A percentile compares a stretch with the other conserved stretches of the same genome.
Conservation (phyloP, 2,113 vertebrate genomes). For the Boleophthalmus pectinirostris region DNA sequence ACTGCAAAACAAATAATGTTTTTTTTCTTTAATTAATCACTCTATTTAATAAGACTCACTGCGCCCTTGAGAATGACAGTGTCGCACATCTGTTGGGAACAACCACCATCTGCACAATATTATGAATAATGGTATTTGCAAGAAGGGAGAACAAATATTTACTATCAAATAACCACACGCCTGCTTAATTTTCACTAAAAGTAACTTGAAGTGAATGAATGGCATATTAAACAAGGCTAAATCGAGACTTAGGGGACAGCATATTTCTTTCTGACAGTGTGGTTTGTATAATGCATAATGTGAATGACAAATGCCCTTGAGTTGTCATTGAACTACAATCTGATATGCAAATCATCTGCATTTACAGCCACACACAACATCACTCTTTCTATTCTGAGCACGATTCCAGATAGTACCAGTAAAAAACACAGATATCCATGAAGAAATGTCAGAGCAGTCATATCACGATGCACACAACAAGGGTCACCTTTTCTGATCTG, state of each 20-base stretch:
- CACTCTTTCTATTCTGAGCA: conserved; percentile 45
- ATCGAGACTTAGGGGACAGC: not conserved
- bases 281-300: not conserved
- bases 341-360: conserved; percentile 27
- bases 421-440: conserved; percentile 51
- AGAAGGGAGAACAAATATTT: conserved; percentile 38
- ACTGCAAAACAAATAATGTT: conserved; percentile 47
- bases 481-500: conserved; percentile 53
- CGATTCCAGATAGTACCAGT: conserved; percentile 37
- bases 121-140: conserved; percentile 45
- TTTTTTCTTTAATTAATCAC: conserved; percentile 60
- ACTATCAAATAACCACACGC: conserved; percentile 21
- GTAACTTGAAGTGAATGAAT: conserved; percentile 15
- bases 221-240: not conserved
- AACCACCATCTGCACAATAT: conserved; percentile 58
- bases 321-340: conserved; percentile 12
- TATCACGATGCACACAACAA: conserved; percentile 35
- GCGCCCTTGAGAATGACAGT: conserved; percentile 59
- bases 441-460: conserved; percentile 43
- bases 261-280: not conserved
- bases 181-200: conserved; percentile 28
- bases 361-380: conserved; percentile 7
- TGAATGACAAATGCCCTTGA: conserved; percentile 22
- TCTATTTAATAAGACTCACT: conserved; percentile 57
- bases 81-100: conserved; percentile 64